Base-by-base conservation (phyloP, 2,797 vertebrate species). In the Microchirus variegatus region DNA sequence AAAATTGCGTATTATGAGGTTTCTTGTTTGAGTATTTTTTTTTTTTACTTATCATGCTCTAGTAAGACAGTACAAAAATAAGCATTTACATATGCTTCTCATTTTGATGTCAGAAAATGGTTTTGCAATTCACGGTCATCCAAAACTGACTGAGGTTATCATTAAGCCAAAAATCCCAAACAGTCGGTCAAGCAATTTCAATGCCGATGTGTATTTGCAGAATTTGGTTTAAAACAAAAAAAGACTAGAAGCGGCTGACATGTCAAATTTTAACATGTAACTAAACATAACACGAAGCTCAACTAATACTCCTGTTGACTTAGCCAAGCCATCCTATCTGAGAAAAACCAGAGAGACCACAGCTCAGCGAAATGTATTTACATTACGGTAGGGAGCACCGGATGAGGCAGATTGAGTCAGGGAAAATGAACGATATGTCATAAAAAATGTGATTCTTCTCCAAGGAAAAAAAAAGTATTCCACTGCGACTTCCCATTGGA, bases 361-460 rank as follows among this genome's bases (percentile, higher is more conserved):
- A 61, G 57, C 70, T 81, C 80, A 82, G 69, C 74, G 64, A 70
- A 83, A 70, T 35, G 0, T 84, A 63, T 84, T 84, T 82, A 85
- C 77, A 63, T 82, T 84, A 67, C 53, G 8, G 81, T 62, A 63
- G 73, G 60, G 66, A 75, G 58, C 50, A 61, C 64, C 42, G 63
- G 80, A 84, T 80, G 63, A 86, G 69, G 71, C 82, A 47, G 61
- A 83, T 60, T 67, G 67, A 89, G 66, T 82, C 72, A 64, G 80
- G 69, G 71, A 83, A 89, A 87, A 88, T 72, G 71, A 63, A 88
- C 9, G 70, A 76, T 67, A 61, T 11, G 65, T 86, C 68, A 67
- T 74, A 77, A 87, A 88, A 86, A 76, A 80, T 53, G 63, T 61
- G 80, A 82, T 75, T 84, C 75, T 78, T 75, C 79, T 78, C 59